These are phyloP conservation scores for Oligia latruncula DNA, from an alignment of 2,888 invertebrate species.

Conservation along the genomic window DNA sequence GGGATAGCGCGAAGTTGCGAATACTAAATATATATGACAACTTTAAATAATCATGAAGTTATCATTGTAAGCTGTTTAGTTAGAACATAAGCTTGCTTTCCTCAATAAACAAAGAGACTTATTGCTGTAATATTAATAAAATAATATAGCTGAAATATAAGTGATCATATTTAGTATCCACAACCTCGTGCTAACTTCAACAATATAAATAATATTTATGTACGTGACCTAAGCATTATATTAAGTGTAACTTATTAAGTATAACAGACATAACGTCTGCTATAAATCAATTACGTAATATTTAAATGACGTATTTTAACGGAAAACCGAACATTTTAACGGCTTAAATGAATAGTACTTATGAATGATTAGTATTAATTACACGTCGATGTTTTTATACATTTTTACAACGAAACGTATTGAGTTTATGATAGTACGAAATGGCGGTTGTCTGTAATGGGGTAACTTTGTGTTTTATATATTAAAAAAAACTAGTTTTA, in stretches of 20 bases:
- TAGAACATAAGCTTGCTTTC: conserved; percentile 36
- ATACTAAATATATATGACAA: conserved; percentile 45
- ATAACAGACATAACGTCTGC: conserved; percentile 39
- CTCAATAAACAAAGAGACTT: conserved; percentile 42
- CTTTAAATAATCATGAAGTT: conserved; percentile 13
- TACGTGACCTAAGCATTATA: conserved; percentile 67
- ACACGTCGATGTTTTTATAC: conserved; percentile 86
- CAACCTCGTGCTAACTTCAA: conserved; percentile 25
- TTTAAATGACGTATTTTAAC: conserved; percentile 58
- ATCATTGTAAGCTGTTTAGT: conserved; percentile 17
- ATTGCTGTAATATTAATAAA: conserved; percentile 26
- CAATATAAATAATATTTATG: conserved; percentile 66
- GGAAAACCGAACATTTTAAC: conserved; percentile 59
- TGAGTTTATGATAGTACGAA: conserved; percentile 51
- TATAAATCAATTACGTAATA: conserved; percentile 66
- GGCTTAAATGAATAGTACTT: conserved; percentile 75
- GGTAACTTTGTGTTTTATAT: conserved; percentile 58
- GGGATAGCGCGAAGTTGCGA: conserved; percentile 47
- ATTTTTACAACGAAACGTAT: conserved; percentile 84
- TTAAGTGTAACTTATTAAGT: conserved; percentile 72
- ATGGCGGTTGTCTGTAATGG: conserved; percentile 47
- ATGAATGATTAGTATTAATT: conserved; percentile 78
- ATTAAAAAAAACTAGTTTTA: conserved; percentile 42
- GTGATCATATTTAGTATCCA: conserved; percentile 48
- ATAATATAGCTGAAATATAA: conserved; percentile 15